Percentiles rank a stretch among this genome's conserved stretches.
phyloP scores from a whole-genome alignment of 2,113 vertebrate genomes.

The Grantiella picta region DNA sequence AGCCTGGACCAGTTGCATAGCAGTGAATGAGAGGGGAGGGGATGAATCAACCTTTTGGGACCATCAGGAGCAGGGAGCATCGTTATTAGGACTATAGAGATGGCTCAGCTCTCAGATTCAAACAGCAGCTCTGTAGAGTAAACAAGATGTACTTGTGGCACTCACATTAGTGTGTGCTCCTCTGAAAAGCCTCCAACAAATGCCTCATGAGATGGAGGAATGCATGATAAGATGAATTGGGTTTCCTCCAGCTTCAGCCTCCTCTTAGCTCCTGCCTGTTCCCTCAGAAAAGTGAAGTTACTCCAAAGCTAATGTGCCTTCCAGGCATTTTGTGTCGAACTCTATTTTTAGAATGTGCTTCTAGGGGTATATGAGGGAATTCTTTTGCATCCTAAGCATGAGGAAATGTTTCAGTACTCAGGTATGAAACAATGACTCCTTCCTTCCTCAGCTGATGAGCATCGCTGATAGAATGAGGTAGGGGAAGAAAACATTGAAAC shows the following conservation, averaged over 20 bases:
- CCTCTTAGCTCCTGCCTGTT: background rate
- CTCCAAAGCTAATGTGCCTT: background rate
- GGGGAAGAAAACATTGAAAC: background rate
- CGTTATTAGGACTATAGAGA: background rate
- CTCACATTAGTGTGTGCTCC: background rate
- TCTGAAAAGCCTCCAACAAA: background rate
- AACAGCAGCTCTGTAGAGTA: background rate
- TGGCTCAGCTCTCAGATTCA: background rate
- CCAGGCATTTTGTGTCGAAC: background rate
- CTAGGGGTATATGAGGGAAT: background rate
- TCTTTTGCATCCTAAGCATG: background rate
- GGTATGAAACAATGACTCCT: conserved; percentile 21
- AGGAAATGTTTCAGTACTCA: conserved; percentile 44
- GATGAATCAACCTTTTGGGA: background rate
- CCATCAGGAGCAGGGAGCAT: too few species aligned
- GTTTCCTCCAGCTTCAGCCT: background rate
- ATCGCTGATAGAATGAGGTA: conserved; percentile 15
- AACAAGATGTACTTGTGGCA: background rate
- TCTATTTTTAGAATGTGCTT: background rate
- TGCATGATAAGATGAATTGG: background rate
- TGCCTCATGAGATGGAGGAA: background rate
- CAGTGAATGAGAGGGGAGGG: background rate
- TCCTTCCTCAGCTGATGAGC: conserved; percentile 13
- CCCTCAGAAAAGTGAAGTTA: background rate
- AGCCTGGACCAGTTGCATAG: background rate